Conservation (phyloP, 2,797 vertebrate species). For the Danio kyathit region DNA sequence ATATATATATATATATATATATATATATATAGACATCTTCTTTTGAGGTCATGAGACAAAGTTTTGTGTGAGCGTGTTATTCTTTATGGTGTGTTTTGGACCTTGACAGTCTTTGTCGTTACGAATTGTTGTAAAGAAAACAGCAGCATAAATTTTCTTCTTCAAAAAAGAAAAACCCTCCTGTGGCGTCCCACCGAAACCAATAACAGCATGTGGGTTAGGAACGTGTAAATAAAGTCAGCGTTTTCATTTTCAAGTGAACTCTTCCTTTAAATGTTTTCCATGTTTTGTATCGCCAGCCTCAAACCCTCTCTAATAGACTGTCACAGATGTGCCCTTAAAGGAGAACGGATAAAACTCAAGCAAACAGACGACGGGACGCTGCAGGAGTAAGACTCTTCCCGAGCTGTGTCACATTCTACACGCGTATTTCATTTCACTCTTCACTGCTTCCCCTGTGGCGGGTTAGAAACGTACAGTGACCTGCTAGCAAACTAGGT, state of each 20-base stretch:
- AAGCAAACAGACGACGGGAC: neutral
- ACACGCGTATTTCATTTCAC: constrained; percentile 62
- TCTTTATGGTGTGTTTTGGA: constrained; percentile 2
- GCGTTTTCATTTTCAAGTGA: neutral
- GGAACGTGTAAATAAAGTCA: neutral
- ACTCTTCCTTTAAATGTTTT: neutral
- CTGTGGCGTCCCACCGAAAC: neutral
- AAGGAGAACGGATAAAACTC: constrained; percentile 8
- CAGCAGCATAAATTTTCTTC: neutral
- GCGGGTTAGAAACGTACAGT: constrained; percentile 37
- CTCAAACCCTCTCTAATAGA: constrained; percentile 17
- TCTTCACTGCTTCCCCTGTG: constrained; percentile 57
- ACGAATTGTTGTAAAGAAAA: constrained; percentile 1
- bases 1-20: too few relatives aligned
- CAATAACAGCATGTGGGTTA: neutral
- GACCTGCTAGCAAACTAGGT: constrained; percentile 58
- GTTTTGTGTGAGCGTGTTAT: too few relatives aligned
- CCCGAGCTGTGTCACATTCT: constrained; percentile 53
- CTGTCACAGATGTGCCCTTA: constrained; percentile 8
- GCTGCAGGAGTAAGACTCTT: neutral
- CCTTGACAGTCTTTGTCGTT: neutral
- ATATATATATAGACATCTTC: too few relatives aligned
- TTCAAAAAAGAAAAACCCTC: neutral
- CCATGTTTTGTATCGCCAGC: neutral
- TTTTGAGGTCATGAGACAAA: neutral